These are phyloP conservation scores for Brachionus sp. DNA, from an alignment of 1,140 invertebrate genomes.

Conservation along the genomic window DNA sequence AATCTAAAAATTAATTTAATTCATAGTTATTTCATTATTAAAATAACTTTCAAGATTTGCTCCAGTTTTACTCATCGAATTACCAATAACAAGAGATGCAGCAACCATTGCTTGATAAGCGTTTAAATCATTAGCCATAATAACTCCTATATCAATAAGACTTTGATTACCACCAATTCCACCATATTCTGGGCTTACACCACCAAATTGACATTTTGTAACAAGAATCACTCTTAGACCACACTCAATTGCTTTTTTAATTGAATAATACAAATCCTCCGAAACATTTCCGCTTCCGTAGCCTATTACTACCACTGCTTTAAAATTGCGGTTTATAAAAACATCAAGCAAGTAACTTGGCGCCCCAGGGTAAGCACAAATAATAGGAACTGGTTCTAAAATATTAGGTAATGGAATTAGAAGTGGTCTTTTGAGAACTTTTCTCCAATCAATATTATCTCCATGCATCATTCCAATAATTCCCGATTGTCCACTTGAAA, in stretches of 20 bases:
- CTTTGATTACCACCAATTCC: constrained; percentile 9
- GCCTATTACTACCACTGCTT: neutral
- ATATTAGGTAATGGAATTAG: constrained; percentile 7
- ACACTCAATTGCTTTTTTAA: neutral
- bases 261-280: neutral
- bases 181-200: constrained; percentile 15
- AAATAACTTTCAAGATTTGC: constrained; percentile 21
- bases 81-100: constrained; percentile 11
- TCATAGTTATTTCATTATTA: constrained; percentile 7
- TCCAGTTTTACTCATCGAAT: neutral
- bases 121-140: constrained; percentile 36
- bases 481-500: neutral
- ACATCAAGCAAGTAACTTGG: neutral
- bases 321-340: neutral
- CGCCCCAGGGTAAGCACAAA: constrained; percentile 15
- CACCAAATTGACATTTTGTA: constrained; percentile 34
- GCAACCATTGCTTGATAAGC: constrained; percentile 26
- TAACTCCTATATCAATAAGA: neutral
- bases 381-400: neutral
- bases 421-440: neutral
- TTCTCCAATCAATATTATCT: neutral
- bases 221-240: neutral
- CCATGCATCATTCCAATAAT: constrained; percentile 17
- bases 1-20: too few relatives aligned
- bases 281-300: constrained; percentile 38